Conservation (phyloP, 1,140 invertebrate genomes). For the Sitophilus oryzae region DNA sequence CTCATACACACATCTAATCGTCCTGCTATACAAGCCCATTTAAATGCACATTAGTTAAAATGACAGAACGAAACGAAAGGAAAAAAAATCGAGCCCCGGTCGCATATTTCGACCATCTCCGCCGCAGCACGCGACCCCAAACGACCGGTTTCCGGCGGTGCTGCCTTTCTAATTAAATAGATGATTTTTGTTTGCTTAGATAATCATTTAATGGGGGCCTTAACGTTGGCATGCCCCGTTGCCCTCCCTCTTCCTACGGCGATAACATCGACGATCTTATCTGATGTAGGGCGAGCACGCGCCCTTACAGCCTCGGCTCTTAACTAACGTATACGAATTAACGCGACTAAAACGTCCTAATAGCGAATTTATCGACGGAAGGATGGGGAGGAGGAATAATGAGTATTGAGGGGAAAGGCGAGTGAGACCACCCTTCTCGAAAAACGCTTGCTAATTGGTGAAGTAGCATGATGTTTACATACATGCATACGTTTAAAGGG, state of each 20-base stretch:
- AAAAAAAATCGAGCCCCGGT: no score
- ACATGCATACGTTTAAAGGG: no score
- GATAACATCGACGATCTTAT: constrained; percentile 35
- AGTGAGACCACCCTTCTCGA: no score
- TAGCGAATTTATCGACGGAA: constrained; percentile 6
- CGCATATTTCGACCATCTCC: neutral
- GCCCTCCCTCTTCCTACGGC: constrained; percentile 32
- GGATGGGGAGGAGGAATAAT: neutral
- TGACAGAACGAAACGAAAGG: no score
- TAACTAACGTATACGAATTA: constrained; percentile 6
- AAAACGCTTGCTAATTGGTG: no score
- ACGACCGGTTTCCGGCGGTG: constrained; percentile 42
- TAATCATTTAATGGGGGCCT: constrained; percentile 45
- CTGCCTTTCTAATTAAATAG: constrained; percentile 45
- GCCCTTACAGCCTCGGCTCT: constrained; percentile 27
- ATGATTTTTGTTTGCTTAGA: constrained; percentile 47
- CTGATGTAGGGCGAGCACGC: constrained; percentile 29
- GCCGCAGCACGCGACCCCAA: constrained; percentile 36
- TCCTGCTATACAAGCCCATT: no score
- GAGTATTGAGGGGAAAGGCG: constrained; percentile 10
- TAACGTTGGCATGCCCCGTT: constrained; percentile 38
- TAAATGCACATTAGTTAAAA: constrained; percentile 35
- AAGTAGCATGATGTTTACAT: no score
- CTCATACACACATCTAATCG: no score
- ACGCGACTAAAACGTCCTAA: constrained; percentile 6